Evolutionary conservation across 2,888 invertebrate genomes (phyloP), one percentile per base, ranked within the genome.

Genomic region (Cephus sareptanus): DNA sequence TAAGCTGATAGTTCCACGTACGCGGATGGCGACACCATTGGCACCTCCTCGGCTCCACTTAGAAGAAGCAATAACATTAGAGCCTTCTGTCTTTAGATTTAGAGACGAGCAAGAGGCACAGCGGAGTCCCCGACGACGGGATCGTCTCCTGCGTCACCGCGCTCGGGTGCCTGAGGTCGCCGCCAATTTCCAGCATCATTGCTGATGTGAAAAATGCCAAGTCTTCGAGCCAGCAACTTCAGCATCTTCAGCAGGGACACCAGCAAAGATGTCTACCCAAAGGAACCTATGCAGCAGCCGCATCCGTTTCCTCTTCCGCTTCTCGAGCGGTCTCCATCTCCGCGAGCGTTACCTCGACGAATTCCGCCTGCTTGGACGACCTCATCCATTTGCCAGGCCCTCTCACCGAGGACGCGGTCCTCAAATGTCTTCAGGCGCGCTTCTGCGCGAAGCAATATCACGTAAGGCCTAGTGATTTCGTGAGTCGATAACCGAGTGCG

Each of bases 311-410:
- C 77, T 80, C 85, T 71, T 79, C 89, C 79, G 15, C 40, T 15
- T 40, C 40, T 15, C 40, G 40, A 40, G 15, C 40, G 15, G 40
- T 40, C 15, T 15, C 40, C 40, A 6, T 15, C 6, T 85, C 79
- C 69, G 79, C 83, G 77, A 86, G 90, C 76, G 84, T 85, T 11
- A 87, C 88, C 79, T 89, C 89, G 78, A 92, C 93, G 82, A 94
- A 96, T 92, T 40, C 40, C 15, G 15, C 15, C 40, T 40, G 40
- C 15, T 94, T 97, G 90, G 96, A 97, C 89, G 98, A 98, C 93
- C 94, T 98, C 87, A 98, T 98, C 91, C 98, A 98, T 93, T 93
- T 98, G 88, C 95, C 96, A 74, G 98, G 97, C 68, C 98, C 98
- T 76, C 94, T 98, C 87, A 98, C 98, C 68, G 98, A 98, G 92